Evolutionary conservation across 2,113 vertebrate genomes (phyloP).

Genomic region (Cariama cristata): DNA sequence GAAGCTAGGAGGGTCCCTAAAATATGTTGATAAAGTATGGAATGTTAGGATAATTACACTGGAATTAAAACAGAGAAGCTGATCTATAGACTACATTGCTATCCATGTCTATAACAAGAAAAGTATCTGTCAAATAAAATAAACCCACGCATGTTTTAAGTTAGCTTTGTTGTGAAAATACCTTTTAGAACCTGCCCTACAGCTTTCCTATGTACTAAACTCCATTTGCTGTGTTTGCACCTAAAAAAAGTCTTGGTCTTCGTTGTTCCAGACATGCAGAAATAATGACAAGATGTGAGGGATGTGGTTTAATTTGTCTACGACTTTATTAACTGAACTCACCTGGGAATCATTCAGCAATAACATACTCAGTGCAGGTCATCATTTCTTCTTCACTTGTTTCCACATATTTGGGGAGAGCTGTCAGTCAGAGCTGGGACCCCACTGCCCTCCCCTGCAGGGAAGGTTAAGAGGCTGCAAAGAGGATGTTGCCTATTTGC

Average conservation of each 20-base stretch:
- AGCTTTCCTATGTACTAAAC: neutral
- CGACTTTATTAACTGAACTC: conserved; percentile 61
- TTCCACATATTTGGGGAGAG: conserved; percentile 46
- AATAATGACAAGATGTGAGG: conserved; percentile 50
- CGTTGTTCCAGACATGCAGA: conserved; percentile 46
- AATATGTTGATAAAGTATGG: neutral
- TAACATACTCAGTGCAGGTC: conserved; percentile 31
- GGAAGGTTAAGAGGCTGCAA: conserved; percentile 31
- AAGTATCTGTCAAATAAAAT: neutral
- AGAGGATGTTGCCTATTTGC: conserved; percentile 16
- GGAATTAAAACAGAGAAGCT: neutral
- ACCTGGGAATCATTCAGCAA: conserved; percentile 68
- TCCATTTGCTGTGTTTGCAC: neutral
- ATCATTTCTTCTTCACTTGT: conserved; percentile 57
- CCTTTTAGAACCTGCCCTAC: neutral
- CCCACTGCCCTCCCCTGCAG: neutral
- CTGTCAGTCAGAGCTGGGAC: conserved; percentile 61
- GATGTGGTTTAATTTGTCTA: conserved; percentile 63
- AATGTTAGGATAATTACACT: neutral
- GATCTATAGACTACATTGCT: neutral
- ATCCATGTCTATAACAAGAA: neutral
- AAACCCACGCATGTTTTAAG: neutral
- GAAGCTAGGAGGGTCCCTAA: neutral
- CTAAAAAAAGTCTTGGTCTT: neutral
- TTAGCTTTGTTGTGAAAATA: neutral